Conservation (phyloP, 2,888 invertebrate genomes). For the Oscheius sp. region DNA sequence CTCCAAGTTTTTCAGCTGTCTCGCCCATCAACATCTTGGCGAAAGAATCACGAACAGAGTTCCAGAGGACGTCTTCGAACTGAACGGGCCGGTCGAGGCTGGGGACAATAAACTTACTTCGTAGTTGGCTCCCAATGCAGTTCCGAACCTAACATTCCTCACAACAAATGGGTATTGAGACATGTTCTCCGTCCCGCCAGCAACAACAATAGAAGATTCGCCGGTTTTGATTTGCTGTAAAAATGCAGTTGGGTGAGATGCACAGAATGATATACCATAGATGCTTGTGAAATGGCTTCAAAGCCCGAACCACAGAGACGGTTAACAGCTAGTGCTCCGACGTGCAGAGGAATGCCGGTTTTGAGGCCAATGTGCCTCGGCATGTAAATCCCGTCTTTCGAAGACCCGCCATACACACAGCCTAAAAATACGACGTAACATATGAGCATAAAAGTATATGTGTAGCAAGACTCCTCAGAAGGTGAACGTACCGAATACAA, state of each 20-base stretch:
- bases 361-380: slow-evolving; percentile 87
- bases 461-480: too few species aligned
- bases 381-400: slow-evolving; percentile 86
- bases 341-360: slow-evolving; percentile 86
- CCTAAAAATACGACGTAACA: slow-evolving; percentile 50
- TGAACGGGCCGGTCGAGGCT: slow-evolving; percentile 41
- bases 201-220: slow-evolving; percentile 57
- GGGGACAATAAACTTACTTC: slow-evolving; percentile 53
- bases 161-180: slow-evolving; percentile 86
- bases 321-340: slow-evolving; percentile 88
- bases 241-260: not conserved
- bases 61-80: slow-evolving; percentile 93
- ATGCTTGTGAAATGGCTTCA: slow-evolving; percentile 85
- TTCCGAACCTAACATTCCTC: slow-evolving; percentile 88
- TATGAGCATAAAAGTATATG: not conserved
- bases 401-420: slow-evolving; percentile 78
- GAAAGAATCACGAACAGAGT: slow-evolving; percentile 86
- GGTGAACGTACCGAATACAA: slow-evolving; percentile 82
- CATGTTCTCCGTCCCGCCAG: slow-evolving; percentile 88
- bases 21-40: slow-evolving; percentile 93
- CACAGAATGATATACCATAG: slow-evolving; percentile 35
- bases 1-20: slow-evolving; percentile 93
- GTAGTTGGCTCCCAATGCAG: slow-evolving; percentile 82
- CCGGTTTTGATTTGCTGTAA: slow-evolving; percentile 57
- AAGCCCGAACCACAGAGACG: slow-evolving; percentile 97